phyloP scores from a whole-genome alignment of 1,140 invertebrate genomes.

The Apolygus lucorum region DNA sequence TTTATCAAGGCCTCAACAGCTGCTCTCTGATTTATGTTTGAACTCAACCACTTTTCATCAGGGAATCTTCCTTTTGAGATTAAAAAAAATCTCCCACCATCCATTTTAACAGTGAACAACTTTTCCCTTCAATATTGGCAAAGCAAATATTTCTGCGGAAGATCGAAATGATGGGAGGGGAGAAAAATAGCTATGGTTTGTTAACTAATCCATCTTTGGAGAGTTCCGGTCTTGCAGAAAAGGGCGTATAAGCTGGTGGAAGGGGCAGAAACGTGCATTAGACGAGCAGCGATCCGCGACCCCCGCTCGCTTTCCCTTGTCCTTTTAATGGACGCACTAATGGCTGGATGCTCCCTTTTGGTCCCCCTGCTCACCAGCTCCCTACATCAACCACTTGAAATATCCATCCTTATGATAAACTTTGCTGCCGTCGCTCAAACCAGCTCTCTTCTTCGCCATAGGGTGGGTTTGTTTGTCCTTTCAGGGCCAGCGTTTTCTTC shows the following conservation, averaged over 20 bases:
- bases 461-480: slow-evolving; percentile 7
- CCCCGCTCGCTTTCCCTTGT: background rate
- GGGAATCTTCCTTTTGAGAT: too few species aligned
- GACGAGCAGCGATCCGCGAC: slow-evolving; percentile 9
- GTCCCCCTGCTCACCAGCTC: background rate
- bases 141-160: slow-evolving; percentile 4
- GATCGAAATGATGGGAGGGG: too few species aligned
- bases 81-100: too few species aligned
- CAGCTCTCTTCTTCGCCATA: background rate
- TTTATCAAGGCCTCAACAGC: too few species aligned
- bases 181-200: too few species aligned
- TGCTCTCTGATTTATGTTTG: too few species aligned
- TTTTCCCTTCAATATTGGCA: background rate
- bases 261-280: background rate
- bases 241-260: background rate
- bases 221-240: background rate
- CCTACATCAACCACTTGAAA: background rate
- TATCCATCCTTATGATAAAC: background rate
- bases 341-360: background rate
- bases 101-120: too few species aligned
- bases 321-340: slow-evolving; percentile 13
- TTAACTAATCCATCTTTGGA: slow-evolving; percentile 11
- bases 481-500: too few species aligned
- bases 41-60: too few species aligned
- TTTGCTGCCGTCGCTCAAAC: background rate